Conservation (phyloP, 2,113 vertebrate genomes). For the Oncorhynchus nerka region DNA sequence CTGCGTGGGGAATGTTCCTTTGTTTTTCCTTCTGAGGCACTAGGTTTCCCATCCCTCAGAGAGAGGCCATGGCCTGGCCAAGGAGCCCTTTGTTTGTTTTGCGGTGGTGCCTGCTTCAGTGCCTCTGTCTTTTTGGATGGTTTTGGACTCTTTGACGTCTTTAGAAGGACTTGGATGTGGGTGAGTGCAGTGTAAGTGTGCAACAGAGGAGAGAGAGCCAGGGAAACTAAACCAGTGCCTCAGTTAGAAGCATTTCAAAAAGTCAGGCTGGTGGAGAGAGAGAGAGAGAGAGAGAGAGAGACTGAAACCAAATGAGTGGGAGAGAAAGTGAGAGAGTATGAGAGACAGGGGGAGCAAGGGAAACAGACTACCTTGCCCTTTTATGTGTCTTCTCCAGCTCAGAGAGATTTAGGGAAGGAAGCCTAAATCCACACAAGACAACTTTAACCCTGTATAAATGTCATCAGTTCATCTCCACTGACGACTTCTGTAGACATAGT, state of each 20-base stretch:
- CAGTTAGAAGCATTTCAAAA: no score
- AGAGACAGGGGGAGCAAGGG: slow-evolving; percentile 1
- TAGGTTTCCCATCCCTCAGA: slow-evolving; percentile 19
- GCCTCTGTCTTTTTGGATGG: slow-evolving; percentile 15
- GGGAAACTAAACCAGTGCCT: no score
- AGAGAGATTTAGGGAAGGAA: slow-evolving; percentile 34
- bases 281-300: not conserved
- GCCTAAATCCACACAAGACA: slow-evolving; percentile 31
- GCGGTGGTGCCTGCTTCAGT: slow-evolving; percentile 20
- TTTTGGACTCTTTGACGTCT: slow-evolving; percentile 13
- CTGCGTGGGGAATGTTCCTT: slow-evolving; percentile 15
- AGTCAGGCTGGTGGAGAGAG: not conserved
- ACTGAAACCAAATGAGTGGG: slow-evolving; percentile 1
- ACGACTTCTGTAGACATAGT: no score
- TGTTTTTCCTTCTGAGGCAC: slow-evolving; percentile 16
- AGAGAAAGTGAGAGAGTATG: slow-evolving; percentile 3
- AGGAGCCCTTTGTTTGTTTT: slow-evolving; percentile 48
- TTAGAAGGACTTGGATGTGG: slow-evolving; percentile 23
- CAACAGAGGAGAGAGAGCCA: not conserved
- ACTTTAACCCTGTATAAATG: not conserved
- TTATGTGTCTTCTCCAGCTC: slow-evolving; percentile 33
- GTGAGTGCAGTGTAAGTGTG: slow-evolving; percentile 18
- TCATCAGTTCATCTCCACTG: no score
- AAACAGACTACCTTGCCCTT: slow-evolving; percentile 5
- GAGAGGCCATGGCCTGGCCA: slow-evolving; percentile 7